Evolutionary conservation across 2,888 invertebrate genomes (phyloP), one percentile per base, ranked within the genome.

Genomic region (Trichogramma dendrolimi): DNA sequence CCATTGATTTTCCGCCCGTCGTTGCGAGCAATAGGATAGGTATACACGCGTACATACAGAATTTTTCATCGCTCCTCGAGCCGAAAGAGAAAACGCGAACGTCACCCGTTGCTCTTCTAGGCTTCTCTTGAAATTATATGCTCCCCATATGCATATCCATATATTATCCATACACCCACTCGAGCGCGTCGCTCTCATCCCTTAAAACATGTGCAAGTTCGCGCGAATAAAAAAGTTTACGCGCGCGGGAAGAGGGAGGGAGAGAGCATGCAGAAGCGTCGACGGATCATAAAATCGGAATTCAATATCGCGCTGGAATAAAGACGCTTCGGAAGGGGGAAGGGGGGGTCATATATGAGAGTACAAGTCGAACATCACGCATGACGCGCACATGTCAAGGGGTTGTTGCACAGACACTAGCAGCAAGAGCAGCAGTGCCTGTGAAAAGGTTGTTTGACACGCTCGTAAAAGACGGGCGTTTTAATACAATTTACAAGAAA

Each of bases 401-500:
- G 70, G 68, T 55, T 66, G 40, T 49, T 46, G 56, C 48, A 55
- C 52, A 60, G 43, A 40, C 14, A 41, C 55, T 39, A 40, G 46
- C 51, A 54, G 46, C 50, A 58, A 40, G 42, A 39, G 50, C 27
- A 53, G 58, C 56, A 56, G 60, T 46, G 58, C 62, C 38, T 41
- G 60, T 59, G 55, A 43, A 51, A 61, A 65, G 67, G 68, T 62
- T 63, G 65, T 65, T 63, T 75, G 76, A 77, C 77, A 75, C 73
- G 77, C 71, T 77, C 78, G 77, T 78, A 78, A 78, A 78, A 78
- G 76, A 73, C 75, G 74, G 69, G 71, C 75, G 73, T 78, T 78
- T 78, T 78, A 78, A 78, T 77, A 77, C 77, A 78, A 78, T 78
- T 78, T 78, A 77, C 78, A 78, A 76, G 77, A 78, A 77, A 75